Evolutionary conservation across 2,888 invertebrate genomes (phyloP).

Genomic region (Galeopsomyia nigrocyanea): DNA sequence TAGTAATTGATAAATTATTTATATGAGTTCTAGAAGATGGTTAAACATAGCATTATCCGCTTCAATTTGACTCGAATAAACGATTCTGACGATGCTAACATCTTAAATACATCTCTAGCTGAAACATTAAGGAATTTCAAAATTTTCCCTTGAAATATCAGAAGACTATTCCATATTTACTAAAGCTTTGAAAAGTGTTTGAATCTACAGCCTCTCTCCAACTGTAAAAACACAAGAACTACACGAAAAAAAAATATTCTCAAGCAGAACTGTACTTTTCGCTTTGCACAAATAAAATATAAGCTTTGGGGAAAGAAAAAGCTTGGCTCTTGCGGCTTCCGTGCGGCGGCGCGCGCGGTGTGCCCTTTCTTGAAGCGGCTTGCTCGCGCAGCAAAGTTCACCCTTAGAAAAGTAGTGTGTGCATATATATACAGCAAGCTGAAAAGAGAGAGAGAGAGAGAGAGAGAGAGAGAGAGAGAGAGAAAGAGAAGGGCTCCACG

Average conservation of each 20-base stretch:
- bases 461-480: slow-evolving; percentile 2
- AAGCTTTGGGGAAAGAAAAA: slow-evolving; percentile 4
- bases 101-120: too few species aligned
- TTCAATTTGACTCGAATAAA: too few species aligned
- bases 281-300: slow-evolving; percentile 7
- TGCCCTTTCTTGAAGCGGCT: slow-evolving; percentile 14
- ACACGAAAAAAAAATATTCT: not conserved
- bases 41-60: too few species aligned
- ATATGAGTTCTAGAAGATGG: too few species aligned
- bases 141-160: too few species aligned
- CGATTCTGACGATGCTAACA: too few species aligned
- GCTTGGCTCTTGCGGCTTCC: not conserved
- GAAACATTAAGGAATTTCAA: too few species aligned
- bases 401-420: slow-evolving; percentile 15
- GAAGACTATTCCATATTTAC: too few species aligned
- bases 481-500: not conserved
- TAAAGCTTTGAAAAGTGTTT: not conserved
- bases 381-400: slow-evolving; percentile 13
- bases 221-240: not conserved
- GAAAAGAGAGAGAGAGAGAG: not conserved
- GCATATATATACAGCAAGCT: not conserved
- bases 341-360: not conserved
- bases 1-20: too few species aligned
- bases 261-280: not conserved
- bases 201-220: not conserved